These are phyloP conservation scores for Sula dactylatra DNA, from an alignment of 2,113 vertebrate genomes.

Conservation along the genomic window DNA sequence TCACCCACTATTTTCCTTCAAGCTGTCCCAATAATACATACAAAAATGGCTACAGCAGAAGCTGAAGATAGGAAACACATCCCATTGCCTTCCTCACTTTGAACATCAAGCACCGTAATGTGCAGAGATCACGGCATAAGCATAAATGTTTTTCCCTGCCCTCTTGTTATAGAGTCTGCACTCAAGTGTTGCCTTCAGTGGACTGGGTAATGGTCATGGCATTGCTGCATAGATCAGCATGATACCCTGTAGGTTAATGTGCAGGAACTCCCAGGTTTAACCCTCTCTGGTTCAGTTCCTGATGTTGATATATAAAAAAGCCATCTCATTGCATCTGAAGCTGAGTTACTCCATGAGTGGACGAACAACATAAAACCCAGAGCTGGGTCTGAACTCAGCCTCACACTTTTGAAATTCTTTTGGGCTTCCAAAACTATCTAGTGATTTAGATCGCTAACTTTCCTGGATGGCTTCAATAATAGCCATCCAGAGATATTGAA, in stretches of 20 bases:
- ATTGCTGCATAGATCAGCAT: background rate
- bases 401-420: background rate
- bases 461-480: background rate
- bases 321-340: background rate
- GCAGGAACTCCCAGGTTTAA: background rate
- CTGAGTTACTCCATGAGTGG: background rate
- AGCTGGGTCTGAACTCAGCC: background rate
- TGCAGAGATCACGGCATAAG: background rate
- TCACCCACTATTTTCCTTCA: background rate
- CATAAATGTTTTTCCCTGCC: background rate
- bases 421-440: background rate
- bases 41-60: background rate
- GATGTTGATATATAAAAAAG: background rate
- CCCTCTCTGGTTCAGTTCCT: background rate
- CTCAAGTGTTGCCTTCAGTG: background rate
- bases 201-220: accelerated
- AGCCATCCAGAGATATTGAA: background rate
- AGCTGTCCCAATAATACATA: background rate
- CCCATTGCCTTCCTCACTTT: background rate
- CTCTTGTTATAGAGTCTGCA: background rate
- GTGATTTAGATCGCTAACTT: background rate
- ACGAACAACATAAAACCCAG: background rate
- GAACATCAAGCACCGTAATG: background rate
- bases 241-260: background rate
- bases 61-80: background rate